Percentiles rank a stretch among this genome's conserved stretches.
These are phyloP conservation scores for Synanthedon formicaeformis DNA, from an alignment of 2,888 invertebrate species.

Conservation along the genomic window DNA sequence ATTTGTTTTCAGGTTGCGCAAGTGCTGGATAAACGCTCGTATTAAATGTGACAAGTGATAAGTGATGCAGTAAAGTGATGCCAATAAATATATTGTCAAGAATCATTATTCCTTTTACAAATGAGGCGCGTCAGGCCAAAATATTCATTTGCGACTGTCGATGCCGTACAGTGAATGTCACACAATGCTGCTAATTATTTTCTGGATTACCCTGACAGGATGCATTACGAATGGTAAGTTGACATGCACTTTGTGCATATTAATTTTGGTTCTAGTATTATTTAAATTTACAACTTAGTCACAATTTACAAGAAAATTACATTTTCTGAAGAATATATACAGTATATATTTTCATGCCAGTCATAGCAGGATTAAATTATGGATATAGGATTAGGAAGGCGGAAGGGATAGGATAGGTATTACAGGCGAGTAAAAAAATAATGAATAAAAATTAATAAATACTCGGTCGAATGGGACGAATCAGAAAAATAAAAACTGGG, in stretches of 20 bases:
- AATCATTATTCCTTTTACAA: conserved; percentile 18
- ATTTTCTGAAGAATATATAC: too few relatives aligned
- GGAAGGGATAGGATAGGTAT: too few relatives aligned
- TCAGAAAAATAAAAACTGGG: too few relatives aligned
- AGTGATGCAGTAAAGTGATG: background rate
- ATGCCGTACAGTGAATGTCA: conserved; percentile 29
- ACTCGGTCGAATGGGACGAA: background rate
- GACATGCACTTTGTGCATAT: background rate
- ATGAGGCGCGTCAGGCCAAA: conserved; percentile 53
- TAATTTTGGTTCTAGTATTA: too few relatives aligned
- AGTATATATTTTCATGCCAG: too few relatives aligned
- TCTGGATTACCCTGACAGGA: conserved; percentile 34
- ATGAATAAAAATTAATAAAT: too few relatives aligned
- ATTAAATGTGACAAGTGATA: background rate
- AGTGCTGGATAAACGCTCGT: background rate
- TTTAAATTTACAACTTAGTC: background rate
- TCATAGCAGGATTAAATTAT: too few relatives aligned
- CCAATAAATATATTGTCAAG: background rate
- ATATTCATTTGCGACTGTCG: conserved; percentile 13
- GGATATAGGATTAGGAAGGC: too few relatives aligned
- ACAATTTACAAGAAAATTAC: background rate
- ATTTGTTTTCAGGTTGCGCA: background rate
- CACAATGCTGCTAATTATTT: conserved; percentile 6
- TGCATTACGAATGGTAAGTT: conserved; percentile 36
- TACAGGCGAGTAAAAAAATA: too few relatives aligned